Percentiles rank a stretch among this genome's conserved stretches.
Evolutionary conservation across 2,888 invertebrate species (phyloP).

Genomic region (Morpho achilles): DNA sequence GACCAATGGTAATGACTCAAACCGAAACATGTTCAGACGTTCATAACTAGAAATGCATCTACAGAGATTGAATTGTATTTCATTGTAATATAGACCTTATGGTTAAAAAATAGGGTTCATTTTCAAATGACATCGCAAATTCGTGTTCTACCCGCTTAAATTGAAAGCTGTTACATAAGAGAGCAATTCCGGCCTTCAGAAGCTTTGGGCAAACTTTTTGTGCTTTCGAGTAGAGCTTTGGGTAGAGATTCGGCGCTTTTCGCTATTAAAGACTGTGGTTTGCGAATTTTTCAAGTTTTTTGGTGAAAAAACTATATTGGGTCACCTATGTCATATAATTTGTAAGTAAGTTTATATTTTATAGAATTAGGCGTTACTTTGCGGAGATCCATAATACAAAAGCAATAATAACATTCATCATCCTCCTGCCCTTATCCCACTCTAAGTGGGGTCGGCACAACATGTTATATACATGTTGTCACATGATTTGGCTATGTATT

Average conservation of each 20-base stretch:
- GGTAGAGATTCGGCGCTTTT: not conserved
- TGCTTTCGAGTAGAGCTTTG: not conserved
- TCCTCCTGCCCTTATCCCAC: too few species aligned
- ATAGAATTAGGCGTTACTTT: too few species aligned
- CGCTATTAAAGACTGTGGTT: not conserved
- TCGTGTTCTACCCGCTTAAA: conserved; percentile 7
- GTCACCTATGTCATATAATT: too few species aligned
- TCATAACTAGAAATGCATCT: not conserved
- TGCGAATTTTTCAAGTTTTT: too few species aligned
- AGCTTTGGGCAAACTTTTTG: conserved; percentile 4
- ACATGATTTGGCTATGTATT: too few species aligned
- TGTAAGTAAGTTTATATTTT: too few species aligned
- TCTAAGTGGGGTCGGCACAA: too few species aligned
- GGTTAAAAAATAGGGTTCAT: not conserved
- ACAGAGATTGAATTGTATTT: not conserved
- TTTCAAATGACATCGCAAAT: not conserved
- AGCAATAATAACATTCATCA: too few species aligned
- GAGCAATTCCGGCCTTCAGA: conserved; percentile 3
- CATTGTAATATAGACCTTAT: not conserved
- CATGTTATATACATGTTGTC: too few species aligned
- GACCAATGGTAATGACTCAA: not conserved
- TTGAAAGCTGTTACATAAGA: conserved; percentile 9
- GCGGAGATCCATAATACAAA: too few species aligned
- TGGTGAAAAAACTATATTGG: too few species aligned
- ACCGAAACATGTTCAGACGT: not conserved